Evolutionary conservation across 1,140 invertebrate species (phyloP).

Genomic region (Chrysopa pallens): DNA sequence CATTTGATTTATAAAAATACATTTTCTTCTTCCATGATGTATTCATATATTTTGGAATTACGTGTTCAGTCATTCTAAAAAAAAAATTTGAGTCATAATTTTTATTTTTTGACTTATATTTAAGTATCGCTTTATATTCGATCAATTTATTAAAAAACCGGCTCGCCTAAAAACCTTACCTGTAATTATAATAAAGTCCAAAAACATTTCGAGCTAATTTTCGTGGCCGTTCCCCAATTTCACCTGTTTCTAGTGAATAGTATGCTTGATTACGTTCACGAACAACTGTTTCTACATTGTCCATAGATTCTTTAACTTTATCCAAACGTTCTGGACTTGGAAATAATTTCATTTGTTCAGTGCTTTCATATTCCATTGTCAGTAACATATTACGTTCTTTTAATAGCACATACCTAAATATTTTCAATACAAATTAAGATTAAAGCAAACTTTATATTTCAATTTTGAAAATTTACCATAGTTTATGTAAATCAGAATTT

Average conservation of each 20-base stretch:
- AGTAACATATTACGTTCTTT: constrained; percentile 96
- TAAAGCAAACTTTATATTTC: not conserved
- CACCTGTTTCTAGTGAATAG: constrained; percentile 76
- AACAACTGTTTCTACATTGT: constrained; percentile 81
- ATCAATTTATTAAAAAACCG: too few species aligned
- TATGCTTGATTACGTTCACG: constrained; percentile 86
- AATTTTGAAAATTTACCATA: constrained; percentile 52
- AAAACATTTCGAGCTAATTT: constrained; percentile 34
- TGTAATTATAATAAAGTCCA: constrained; percentile 33
- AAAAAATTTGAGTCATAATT: too few species aligned
- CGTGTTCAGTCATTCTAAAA: constrained; percentile 28
- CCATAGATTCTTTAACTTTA: constrained; percentile 92
- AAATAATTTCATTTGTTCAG: constrained; percentile 49
- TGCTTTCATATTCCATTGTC: constrained; percentile 84
- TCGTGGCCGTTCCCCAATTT: constrained; percentile 54
- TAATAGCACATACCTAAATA: constrained; percentile 64
- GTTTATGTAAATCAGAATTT: constrained; percentile 90
- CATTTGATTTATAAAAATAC: constrained; percentile 21
- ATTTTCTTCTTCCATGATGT: constrained; percentile 35
- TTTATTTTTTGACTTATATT: too few species aligned
- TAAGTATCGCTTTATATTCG: too few species aligned
- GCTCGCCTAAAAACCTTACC: constrained; percentile 12
- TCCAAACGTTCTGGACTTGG: constrained; percentile 90
- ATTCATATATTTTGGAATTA: constrained; percentile 37
- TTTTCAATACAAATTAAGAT: constrained; percentile 2